phyloP scores from a whole-genome alignment of 2,797 vertebrate genomes.

The Siniperca scherzeri region DNA sequence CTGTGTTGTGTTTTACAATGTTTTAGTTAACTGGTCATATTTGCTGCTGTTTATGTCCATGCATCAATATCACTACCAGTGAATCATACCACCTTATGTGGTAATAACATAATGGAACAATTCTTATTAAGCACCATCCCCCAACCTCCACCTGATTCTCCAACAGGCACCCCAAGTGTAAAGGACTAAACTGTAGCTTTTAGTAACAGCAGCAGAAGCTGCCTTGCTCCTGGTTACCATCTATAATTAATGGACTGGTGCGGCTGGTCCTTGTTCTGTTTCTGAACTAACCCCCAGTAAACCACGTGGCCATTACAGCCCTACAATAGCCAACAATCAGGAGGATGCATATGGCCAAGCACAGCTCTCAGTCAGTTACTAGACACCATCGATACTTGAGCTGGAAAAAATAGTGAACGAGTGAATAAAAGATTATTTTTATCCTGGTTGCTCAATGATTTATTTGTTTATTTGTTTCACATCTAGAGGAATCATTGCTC shows the following conservation, averaged over 20 bases:
- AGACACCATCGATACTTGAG: slow-evolving; percentile 53
- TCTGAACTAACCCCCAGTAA: slow-evolving; percentile 59
- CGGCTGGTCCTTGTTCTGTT: slow-evolving; percentile 75
- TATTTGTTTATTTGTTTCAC: slow-evolving; percentile 55
- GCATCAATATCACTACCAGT: slow-evolving; percentile 20
- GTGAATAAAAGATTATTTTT: slow-evolving; percentile 56
- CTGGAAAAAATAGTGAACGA: slow-evolving; percentile 37
- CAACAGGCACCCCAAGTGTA: slow-evolving; percentile 38
- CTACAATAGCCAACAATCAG: slow-evolving; percentile 50
- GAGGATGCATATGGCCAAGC: slow-evolving; percentile 39
- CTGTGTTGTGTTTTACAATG: slow-evolving; percentile 34
- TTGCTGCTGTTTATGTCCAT: neutral
- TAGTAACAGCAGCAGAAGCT: slow-evolving; percentile 67
- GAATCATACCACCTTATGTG: neutral
- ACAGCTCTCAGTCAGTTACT: slow-evolving; percentile 41
- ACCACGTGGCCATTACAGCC: slow-evolving; percentile 64
- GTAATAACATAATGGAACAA: neutral
- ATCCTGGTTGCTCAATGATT: slow-evolving; percentile 40
- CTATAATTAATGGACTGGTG: slow-evolving; percentile 77
- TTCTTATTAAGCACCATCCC: neutral
- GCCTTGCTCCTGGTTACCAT: slow-evolving; percentile 70
- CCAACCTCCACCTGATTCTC: slow-evolving; percentile 20
- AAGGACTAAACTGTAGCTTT: slow-evolving; percentile 74
- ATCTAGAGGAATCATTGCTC: slow-evolving; percentile 54
- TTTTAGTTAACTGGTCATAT: slow-evolving; percentile 37